Evolutionary conservation across 2,797 vertebrate genomes (phyloP).

Genomic region (Alcedo atthis): DNA sequence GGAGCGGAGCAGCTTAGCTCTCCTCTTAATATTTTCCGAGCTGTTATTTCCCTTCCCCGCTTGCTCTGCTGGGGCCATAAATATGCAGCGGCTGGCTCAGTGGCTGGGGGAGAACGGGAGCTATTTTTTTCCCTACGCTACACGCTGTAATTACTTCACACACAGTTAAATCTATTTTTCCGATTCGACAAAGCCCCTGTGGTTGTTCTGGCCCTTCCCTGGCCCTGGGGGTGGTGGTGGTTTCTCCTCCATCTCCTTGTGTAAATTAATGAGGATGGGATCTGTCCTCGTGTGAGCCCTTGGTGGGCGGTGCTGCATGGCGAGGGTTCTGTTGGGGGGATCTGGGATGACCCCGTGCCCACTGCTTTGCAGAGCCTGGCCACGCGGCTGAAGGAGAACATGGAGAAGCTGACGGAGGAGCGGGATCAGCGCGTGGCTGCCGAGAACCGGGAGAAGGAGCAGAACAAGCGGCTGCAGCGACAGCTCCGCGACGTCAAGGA

Average conservation of each 20-base stretch:
- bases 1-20: conserved; percentile 76
- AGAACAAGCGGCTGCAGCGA: conserved; percentile 94
- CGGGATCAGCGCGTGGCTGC: conserved; percentile 85
- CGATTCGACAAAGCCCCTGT: conserved; percentile 17
- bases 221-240: neutral
- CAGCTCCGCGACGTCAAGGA: conserved; percentile 95
- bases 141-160: conserved; percentile 72
- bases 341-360: neutral
- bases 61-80: conserved; percentile 75
- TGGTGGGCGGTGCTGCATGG: neutral
- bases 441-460: conserved; percentile 95
- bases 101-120: conserved; percentile 66
- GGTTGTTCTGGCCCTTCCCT: conserved; percentile 54
- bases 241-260: neutral
- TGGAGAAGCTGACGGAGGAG: conserved; percentile 96
- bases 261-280: neutral
- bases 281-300: neutral
- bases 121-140: conserved; percentile 76
- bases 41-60: conserved; percentile 68
- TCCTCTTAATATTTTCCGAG: conserved; percentile 79
- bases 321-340: neutral
- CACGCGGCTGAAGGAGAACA: conserved; percentile 92
- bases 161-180: conserved; percentile 71
- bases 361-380: conserved; percentile 81
- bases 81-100: conserved; percentile 76